Percentiles rank a stretch among this genome's conserved stretches.
phyloP scores from a whole-genome alignment of 1,140 invertebrate species.

The Drosophila busckii region DNA sequence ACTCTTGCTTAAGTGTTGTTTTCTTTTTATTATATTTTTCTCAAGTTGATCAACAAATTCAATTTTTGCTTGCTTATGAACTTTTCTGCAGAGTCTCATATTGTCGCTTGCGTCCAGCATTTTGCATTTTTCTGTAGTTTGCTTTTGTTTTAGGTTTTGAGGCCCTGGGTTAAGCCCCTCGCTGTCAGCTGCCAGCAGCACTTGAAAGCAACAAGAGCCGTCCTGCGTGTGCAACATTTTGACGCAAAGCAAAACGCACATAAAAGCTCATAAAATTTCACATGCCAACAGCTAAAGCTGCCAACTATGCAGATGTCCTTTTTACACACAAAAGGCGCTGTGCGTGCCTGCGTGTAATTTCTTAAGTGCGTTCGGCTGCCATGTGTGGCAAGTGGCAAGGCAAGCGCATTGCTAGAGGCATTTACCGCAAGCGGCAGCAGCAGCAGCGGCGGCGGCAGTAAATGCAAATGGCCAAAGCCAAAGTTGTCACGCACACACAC shows the following conservation, averaged over 20 bases:
- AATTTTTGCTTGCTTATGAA: too few species aligned
- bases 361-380: constrained; percentile 66
- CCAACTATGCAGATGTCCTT: constrained; percentile 56
- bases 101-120: too few species aligned
- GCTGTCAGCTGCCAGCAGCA: constrained; percentile 29
- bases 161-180: constrained; percentile 2
- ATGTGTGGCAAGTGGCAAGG: too few species aligned
- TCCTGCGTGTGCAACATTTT: constrained; percentile 20
- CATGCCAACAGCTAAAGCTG: constrained; percentile 37
- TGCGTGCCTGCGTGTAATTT: constrained; percentile 60
- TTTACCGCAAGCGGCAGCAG: too few species aligned
- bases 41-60: too few species aligned
- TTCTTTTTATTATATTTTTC: too few species aligned
- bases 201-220: constrained; percentile 20
- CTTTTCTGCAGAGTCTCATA: too few species aligned
- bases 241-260: constrained; percentile 36
- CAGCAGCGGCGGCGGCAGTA: too few species aligned
- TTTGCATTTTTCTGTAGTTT: too few species aligned
- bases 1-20: too few species aligned
- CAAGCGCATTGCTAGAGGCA: too few species aligned
- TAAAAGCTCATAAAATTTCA: constrained; percentile 60
- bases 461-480: constrained; percentile 22
- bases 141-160: neutral
- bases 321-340: constrained; percentile 29
- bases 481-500: neutral